Conservation (phyloP, 2,888 invertebrate species). For the Mayetiola destructor region DNA sequence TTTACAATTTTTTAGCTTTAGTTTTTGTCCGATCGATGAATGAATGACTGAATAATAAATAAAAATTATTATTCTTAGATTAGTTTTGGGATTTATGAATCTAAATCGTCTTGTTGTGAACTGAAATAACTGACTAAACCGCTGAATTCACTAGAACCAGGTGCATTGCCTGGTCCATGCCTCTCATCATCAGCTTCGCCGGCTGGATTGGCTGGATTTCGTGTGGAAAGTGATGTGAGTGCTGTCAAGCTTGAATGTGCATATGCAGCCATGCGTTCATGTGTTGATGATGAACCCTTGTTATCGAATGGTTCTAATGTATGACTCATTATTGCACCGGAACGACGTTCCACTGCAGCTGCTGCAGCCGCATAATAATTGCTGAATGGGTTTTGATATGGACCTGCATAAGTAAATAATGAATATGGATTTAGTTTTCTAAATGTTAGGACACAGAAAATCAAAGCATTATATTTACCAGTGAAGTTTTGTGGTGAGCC, state of each 20-base stretch:
- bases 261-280: constrained; percentile 8
- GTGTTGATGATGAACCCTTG: constrained; percentile 25
- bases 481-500: constrained; percentile 11
- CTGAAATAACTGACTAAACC: constrained; percentile 86
- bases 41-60: too few species aligned
- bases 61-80: neutral
- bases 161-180: neutral
- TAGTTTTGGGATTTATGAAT: constrained; percentile 42
- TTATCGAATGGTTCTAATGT: constrained; percentile 20
- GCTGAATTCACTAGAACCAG: constrained; percentile 59
- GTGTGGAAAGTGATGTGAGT: neutral
- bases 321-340: constrained; percentile 23
- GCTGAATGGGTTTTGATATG: constrained; percentile 15
- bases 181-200: neutral
- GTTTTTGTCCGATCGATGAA: too few species aligned
- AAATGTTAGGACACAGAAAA: neutral
- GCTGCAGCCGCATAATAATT: constrained; percentile 19
- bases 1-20: too few species aligned
- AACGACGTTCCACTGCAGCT: constrained; percentile 21
- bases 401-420: neutral
- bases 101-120: constrained; percentile 78
- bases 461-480: neutral
- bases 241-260: neutral
- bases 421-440: neutral
- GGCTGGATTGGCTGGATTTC: neutral